Base-by-base conservation (phyloP, 2,113 vertebrate genomes). In the Scytalopus superciliaris region DNA sequence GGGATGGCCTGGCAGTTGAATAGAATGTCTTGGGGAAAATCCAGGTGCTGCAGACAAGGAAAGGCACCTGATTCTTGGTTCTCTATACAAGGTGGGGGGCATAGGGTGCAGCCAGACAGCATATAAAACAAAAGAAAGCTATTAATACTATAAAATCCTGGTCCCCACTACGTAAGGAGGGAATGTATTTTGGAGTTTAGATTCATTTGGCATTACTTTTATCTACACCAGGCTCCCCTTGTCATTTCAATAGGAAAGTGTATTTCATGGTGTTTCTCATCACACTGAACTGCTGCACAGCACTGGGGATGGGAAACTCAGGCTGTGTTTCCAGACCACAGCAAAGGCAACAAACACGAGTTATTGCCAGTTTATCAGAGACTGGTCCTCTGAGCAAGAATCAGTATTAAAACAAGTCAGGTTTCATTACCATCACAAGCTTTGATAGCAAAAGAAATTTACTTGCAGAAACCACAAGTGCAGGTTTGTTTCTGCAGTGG, bases 341-440 rank as follows among this genome's bases (percentile, higher is more conserved):
- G 40, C 37, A 49, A 72, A 67, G 52, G 77, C 59, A 90, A 85
- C 9, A 66, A 94, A 89, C 63, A 30, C 39, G 64, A 79, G 56
- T 31, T 72, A 68, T 18, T 70, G 67, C 49, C 83, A 91, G 22
- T 95, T 92, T 82, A 73, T 79, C 83, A 78, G 82, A 91, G 33
- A 63, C 15, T 50, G 67, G 47, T 78, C n/a, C 69, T 89, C 47
- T 55, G 50, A 89, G 75, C 50, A 81, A 89, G 87, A 92, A 52
- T 53, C 64, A 53, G 72, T 88, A 59, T 70, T 91, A 94, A 91
- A 92, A 88, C 69, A 96, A 93, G 64, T 50, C 89, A 82, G 72
- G 84, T 90, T 95, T 92, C 76, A 93, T 92, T 92, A 93, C 78
- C 40, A 90, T 59, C 74, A 69, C 90, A 87, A 81, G 76, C 75